Base-by-base conservation (phyloP, 1,140 invertebrate species). In the Zaprionus camerounensis region DNA sequence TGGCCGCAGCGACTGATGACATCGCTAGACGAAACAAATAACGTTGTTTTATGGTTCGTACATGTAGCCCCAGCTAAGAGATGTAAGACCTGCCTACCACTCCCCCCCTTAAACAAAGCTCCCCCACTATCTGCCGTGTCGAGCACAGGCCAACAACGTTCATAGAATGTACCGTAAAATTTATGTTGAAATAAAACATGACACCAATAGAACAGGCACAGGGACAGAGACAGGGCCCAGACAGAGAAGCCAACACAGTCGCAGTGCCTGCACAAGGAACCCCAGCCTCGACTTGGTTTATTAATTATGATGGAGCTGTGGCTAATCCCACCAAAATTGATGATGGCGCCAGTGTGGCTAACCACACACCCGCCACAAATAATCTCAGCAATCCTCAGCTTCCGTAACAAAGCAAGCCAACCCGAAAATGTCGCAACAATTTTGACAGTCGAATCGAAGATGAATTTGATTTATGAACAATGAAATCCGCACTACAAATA, bases 251-350 rank as follows among this genome's bases (percentile, higher is more conserved):
- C 31, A 17, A 20, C 22, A 5, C 36, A 17, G 31, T 22, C 12
- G 1, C 22, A 28, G 53, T 20, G 6, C 17, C 34, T 59, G 58
- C 58, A 44, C 13, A 15, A 36, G 31, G 38, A 56, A n/a, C 12
- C 17, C 24, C 41, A 34, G 51, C 51, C 46, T 69, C 26, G 9
- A 13, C 17, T 34, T 11, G 61, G 53, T 84, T 87, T 87, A 87
- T 87, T 87, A 87, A 88, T 87, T 87, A 87, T 87, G 84, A 87
- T 87, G 69, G 53, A 83, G 66, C 65, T 72, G 66, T 36, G 68
- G 36, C 58, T 86, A 86, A 86, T 87, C 83, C 73, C 76, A 61
- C 28, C 5, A 46, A 53, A 88, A 81, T 87, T 72, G 72, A 76
- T 81, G 78, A 55, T 80, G 85, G 85, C 85, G 84, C 85, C 81